Evolutionary conservation across 2,888 invertebrate species (phyloP).

Genomic region (Eupeodes luniger): DNA sequence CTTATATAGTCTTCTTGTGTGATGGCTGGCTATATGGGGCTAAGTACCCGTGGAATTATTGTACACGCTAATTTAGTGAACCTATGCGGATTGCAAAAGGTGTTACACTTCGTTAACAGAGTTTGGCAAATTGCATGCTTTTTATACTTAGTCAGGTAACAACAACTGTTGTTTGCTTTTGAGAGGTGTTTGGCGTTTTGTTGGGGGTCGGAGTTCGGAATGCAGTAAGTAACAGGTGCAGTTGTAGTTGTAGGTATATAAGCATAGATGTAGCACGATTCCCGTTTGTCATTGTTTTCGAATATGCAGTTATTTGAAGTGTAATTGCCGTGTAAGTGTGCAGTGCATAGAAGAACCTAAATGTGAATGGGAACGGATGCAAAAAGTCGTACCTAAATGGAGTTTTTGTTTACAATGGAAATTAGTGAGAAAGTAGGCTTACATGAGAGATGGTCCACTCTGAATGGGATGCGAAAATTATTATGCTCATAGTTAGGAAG

Average conservation of each 20-base stretch:
- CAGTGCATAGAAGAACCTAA: constrained; percentile 19
- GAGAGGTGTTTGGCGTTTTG: not conserved
- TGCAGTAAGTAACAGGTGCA: no score
- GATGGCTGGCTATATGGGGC: constrained; percentile 12
- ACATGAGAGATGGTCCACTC: no score
- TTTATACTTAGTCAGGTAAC: not conserved
- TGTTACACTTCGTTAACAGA: constrained; percentile 54
- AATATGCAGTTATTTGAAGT: constrained; percentile 39
- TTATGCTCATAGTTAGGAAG: no score
- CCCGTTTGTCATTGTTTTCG: constrained; percentile 28
- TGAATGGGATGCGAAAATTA: not conserved
- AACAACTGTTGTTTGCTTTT: constrained; percentile 47
- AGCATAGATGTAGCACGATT: not conserved
- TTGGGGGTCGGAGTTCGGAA: constrained; percentile 25
- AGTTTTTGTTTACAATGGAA: no score
- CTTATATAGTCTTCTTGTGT: constrained; percentile 16
- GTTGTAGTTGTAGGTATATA: constrained; percentile 48
- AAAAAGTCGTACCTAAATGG: not conserved
- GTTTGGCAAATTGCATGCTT: constrained; percentile 33
- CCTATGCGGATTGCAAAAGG: constrained; percentile 20
- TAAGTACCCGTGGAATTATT: constrained; percentile 63
- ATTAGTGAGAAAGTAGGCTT: no score
- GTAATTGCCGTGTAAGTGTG: constrained; percentile 59
- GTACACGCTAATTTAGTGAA: constrained; percentile 32
- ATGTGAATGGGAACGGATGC: no score